These are phyloP conservation scores for Pseudomyrmex flavicornis DNA, from an alignment of 1,140 invertebrate species.

Conservation along the genomic window DNA sequence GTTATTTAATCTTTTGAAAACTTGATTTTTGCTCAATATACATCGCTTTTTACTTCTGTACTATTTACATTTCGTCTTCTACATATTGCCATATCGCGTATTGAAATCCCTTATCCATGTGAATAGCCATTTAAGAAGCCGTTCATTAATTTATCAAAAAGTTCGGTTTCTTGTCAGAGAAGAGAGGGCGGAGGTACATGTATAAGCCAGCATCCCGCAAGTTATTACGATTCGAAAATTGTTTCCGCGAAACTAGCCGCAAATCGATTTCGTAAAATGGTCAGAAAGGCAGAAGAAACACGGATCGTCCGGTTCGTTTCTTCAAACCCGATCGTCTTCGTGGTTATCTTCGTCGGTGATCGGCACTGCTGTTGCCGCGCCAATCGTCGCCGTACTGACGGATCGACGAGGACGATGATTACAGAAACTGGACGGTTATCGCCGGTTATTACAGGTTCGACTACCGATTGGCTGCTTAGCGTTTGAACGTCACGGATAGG, in stretches of 20 bases:
- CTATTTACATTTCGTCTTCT: constrained; percentile 9
- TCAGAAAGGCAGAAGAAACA: constrained; percentile 16
- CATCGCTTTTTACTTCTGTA: too few species aligned
- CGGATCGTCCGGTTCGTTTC: not conserved
- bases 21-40: too few species aligned
- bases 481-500: constrained; percentile 12
- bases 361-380: not conserved
- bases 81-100: not conserved
- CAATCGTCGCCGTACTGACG: constrained; percentile 9
- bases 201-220: not conserved
- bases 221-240: constrained; percentile 26
- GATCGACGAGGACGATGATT: constrained; percentile 63
- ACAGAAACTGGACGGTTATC: constrained; percentile 65
- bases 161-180: not conserved
- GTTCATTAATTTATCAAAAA: constrained; percentile 20
- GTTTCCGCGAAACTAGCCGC: constrained; percentile 27
- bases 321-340: constrained; percentile 57
- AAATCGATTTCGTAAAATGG: constrained; percentile 22
- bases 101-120: not conserved
- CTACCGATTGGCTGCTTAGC: constrained; percentile 48
- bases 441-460: constrained; percentile 64
- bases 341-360: not conserved
- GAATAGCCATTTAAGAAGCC: too few species aligned
- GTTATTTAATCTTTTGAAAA: too few species aligned
- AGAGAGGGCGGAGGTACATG: too few species aligned